These are phyloP conservation scores for Idaea straminata DNA, from an alignment of 2,888 invertebrate species.

Conservation along the genomic window DNA sequence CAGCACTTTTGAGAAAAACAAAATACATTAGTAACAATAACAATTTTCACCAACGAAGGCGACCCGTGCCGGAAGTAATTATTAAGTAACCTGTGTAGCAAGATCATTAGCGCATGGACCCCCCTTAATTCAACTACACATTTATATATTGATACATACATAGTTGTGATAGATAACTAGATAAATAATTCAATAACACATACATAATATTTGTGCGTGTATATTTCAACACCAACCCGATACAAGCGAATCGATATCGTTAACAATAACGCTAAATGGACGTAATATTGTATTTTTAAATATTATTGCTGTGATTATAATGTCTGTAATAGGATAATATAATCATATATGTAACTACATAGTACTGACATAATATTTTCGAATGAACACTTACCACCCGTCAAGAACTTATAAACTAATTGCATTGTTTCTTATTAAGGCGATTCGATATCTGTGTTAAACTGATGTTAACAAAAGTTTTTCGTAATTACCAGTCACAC, in stretches of 20 bases:
- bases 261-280: constrained; percentile 12
- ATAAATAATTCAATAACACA: constrained; percentile 21
- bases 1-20: no score
- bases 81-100: no score
- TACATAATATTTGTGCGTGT: constrained; percentile 18
- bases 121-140: constrained; percentile 14
- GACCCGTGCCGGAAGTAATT: no score
- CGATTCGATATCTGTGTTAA: constrained; percentile 2
- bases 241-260: constrained; percentile 6
- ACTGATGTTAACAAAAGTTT: neutral
- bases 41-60: no score
- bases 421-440: constrained; percentile 17
- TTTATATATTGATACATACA: constrained; percentile 10
- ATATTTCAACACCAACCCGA: constrained; percentile 6
- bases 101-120: no score
- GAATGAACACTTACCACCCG: constrained; percentile 18
- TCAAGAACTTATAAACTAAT: constrained; percentile 14
- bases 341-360: constrained; percentile 1
- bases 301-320: constrained; percentile 4
- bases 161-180: constrained; percentile 13
- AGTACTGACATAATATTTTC: neutral
- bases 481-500: neutral
- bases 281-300: constrained; percentile 1
- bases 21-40: no score
- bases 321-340: neutral